Evolutionary conservation across 2,113 vertebrate genomes (phyloP).

Genomic region (Fukomys damarensis): DNA sequence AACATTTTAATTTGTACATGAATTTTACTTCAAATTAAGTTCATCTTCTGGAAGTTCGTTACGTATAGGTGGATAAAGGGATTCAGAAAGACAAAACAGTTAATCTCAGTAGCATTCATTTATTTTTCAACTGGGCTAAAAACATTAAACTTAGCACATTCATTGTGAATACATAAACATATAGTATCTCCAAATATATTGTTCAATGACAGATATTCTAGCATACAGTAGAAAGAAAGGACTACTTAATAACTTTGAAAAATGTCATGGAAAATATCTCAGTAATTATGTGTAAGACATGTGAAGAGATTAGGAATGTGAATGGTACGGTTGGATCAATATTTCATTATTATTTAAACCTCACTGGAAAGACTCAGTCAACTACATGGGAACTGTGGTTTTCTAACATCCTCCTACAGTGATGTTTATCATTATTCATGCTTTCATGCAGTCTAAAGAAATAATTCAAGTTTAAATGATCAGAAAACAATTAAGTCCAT

Average conservation of each 20-base stretch:
- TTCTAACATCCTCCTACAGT: background rate
- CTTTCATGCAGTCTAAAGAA: background rate
- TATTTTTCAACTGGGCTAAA: background rate
- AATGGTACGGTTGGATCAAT: background rate
- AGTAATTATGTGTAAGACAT: background rate
- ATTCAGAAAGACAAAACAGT: background rate
- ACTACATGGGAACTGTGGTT: background rate
- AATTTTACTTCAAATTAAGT: background rate
- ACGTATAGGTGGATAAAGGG: background rate
- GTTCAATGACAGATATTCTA: background rate
- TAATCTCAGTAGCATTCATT: background rate
- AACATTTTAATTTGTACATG: background rate
- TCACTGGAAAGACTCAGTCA: background rate
- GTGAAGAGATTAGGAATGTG: background rate
- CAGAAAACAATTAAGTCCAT: background rate
- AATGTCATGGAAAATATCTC: background rate
- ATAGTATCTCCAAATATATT: background rate
- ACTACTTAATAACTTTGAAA: background rate
- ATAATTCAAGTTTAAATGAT: background rate
- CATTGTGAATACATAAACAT: background rate
- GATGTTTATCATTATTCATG: background rate
- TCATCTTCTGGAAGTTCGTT: background rate
- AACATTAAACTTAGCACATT: background rate
- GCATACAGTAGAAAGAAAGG: background rate
- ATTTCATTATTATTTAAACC: constrained; percentile 56